Conservation (phyloP, 2,888 invertebrate genomes). For the Busseola fusca region DNA sequence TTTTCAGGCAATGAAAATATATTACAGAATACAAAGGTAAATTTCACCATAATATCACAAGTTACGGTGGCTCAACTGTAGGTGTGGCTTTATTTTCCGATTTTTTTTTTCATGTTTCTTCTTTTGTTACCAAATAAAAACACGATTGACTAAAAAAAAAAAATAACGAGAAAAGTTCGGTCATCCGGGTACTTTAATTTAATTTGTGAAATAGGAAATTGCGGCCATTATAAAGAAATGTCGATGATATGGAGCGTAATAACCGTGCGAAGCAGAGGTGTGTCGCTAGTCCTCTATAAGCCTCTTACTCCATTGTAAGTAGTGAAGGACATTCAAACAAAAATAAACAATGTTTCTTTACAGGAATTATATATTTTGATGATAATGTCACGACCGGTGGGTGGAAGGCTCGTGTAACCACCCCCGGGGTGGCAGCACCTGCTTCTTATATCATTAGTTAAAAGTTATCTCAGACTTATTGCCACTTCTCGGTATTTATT, state of each 20-base stretch:
- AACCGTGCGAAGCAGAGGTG: not conserved
- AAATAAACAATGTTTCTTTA: constrained; percentile 43
- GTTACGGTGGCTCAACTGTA: too few relatives aligned
- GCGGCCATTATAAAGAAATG: not conserved
- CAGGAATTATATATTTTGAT: constrained; percentile 49
- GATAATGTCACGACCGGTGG: constrained; percentile 18
- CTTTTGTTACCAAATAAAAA: too few relatives aligned
- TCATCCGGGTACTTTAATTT: too few relatives aligned
- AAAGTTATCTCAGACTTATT: constrained; percentile 37
- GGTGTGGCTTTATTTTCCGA: too few relatives aligned
- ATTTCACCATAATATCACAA: too few relatives aligned
- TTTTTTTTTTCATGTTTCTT: too few relatives aligned
- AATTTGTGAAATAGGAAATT: too few relatives aligned
- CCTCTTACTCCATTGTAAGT: constrained; percentile 22
- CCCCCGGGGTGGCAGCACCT: not conserved
- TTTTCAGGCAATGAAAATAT: too few relatives aligned
- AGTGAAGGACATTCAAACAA: constrained; percentile 3
- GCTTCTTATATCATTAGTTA: constrained; percentile 37
- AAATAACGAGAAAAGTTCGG: too few relatives aligned
- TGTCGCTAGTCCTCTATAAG: constrained; percentile 9
- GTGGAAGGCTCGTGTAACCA: constrained; percentile 47
- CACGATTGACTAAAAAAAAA: too few relatives aligned
- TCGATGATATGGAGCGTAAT: not conserved
- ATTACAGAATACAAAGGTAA: too few relatives aligned
- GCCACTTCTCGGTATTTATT: constrained; percentile 11